These are phyloP conservation scores for Bombus confusus DNA, from an alignment of 1,140 invertebrate genomes.

Conservation along the genomic window DNA sequence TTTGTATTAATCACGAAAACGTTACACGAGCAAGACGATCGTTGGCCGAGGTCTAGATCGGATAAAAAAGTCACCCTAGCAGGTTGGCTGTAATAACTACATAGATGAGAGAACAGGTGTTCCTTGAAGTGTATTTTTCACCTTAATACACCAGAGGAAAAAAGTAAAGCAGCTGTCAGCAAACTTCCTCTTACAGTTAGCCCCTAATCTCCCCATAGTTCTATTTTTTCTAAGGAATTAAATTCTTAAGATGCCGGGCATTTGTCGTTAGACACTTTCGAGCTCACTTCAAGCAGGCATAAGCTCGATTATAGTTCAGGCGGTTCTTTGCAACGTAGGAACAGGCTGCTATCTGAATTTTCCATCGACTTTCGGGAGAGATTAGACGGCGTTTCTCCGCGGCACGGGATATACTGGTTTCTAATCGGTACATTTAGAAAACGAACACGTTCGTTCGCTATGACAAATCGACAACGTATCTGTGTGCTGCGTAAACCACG, in stretches of 20 bases:
- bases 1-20: background rate
- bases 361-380: background rate
- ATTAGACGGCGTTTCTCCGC: background rate
- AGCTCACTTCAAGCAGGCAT: background rate
- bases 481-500: constrained; percentile 23
- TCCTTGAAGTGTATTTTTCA: background rate
- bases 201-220: background rate
- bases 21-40: background rate
- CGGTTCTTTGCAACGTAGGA: background rate
- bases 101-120: background rate
- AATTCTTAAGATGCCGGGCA: background rate
- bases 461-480: constrained; percentile 19
- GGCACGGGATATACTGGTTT: constrained; percentile 21
- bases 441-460: constrained; percentile 15
- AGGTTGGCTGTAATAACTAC: background rate
- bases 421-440: constrained; percentile 35
- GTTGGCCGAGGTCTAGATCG: background rate
- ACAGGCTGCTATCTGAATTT: constrained; percentile 7
- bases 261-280: background rate
- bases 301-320: background rate
- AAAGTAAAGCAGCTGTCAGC: background rate
- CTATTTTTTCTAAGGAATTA: background rate
- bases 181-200: background rate
- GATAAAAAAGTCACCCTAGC: background rate
- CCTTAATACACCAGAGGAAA: background rate